A percentile compares a stretch with the other conserved stretches of the same genome.
Conservation (phyloP, 2,888 invertebrate genomes). For the Tachina fera region DNA sequence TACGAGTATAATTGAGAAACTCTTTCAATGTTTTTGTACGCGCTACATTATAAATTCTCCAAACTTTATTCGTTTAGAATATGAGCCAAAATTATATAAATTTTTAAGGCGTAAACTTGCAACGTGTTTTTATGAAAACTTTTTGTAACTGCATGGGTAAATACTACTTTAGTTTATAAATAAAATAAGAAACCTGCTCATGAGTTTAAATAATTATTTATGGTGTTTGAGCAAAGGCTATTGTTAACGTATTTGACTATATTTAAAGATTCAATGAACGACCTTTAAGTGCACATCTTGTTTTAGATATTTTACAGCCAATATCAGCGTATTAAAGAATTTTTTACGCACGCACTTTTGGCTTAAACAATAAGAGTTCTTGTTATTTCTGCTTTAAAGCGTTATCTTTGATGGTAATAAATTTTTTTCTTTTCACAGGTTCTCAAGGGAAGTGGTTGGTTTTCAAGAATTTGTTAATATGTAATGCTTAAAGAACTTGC, state of each 20-base stretch:
- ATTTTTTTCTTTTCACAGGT: neutral
- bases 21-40: neutral
- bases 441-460: too few relatives aligned
- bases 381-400: neutral
- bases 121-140: slow-evolving; percentile 40
- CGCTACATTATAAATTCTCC: neutral
- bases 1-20: neutral
- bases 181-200: slow-evolving; percentile 44
- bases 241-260: slow-evolving; percentile 37
- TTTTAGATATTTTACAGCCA: slow-evolving; percentile 64
- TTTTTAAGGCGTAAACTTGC: slow-evolving; percentile 65
- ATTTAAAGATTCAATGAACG: slow-evolving; percentile 67
- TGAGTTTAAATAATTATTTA: slow-evolving; percentile 33
- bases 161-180: slow-evolving; percentile 8
- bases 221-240: neutral
- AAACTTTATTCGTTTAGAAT: slow-evolving; percentile 34
- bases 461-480: too few relatives aligned
- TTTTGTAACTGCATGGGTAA: neutral
- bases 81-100: slow-evolving; percentile 37
- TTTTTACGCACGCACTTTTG: slow-evolving; percentile 46
- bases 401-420: slow-evolving; percentile 29
- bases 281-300: slow-evolving; percentile 65
- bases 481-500: too few relatives aligned
- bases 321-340: slow-evolving; percentile 42
- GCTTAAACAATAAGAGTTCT: neutral